These are phyloP conservation scores for Synergus gifuensis DNA, from an alignment of 2,888 invertebrate species.

Conservation along the genomic window DNA sequence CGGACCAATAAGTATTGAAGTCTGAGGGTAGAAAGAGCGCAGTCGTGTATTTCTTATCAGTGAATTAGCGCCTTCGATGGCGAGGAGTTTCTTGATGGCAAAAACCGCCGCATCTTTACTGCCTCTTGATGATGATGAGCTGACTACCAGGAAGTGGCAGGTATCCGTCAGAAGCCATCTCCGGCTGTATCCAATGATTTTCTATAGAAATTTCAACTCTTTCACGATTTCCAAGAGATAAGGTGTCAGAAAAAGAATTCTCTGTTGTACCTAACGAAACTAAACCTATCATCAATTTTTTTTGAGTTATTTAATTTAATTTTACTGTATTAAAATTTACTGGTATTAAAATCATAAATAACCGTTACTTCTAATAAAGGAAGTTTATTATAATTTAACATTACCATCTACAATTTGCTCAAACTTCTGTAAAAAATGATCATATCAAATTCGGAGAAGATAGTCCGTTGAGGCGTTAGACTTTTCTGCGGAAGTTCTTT, in stretches of 20 bases:
- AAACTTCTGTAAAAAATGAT: not conserved
- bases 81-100: constrained; percentile 58
- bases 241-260: not conserved
- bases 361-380: too few species aligned
- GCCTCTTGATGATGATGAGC: constrained; percentile 72
- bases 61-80: constrained; percentile 69
- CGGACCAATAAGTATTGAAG: constrained; percentile 70
- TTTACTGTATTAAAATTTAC: too few species aligned
- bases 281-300: too few species aligned
- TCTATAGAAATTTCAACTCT: constrained; percentile 56
- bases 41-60: constrained; percentile 73
- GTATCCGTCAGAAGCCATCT: constrained; percentile 68
- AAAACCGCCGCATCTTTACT: constrained; percentile 55
- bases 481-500: constrained; percentile 54
- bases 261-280: not conserved
- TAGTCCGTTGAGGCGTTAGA: constrained; percentile 31
- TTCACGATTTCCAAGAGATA: constrained; percentile 41
- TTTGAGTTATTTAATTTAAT: too few species aligned
- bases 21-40: constrained; percentile 55
- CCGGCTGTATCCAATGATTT: constrained; percentile 55
- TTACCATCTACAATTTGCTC: not conserved
- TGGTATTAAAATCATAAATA: too few species aligned
- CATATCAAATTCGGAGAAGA: not conserved
- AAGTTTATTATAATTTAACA: not conserved
- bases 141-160: constrained; percentile 64